These are phyloP conservation scores for Hydrolagus colliei DNA, from an alignment of 2,797 vertebrate species.

Conservation along the genomic window DNA sequence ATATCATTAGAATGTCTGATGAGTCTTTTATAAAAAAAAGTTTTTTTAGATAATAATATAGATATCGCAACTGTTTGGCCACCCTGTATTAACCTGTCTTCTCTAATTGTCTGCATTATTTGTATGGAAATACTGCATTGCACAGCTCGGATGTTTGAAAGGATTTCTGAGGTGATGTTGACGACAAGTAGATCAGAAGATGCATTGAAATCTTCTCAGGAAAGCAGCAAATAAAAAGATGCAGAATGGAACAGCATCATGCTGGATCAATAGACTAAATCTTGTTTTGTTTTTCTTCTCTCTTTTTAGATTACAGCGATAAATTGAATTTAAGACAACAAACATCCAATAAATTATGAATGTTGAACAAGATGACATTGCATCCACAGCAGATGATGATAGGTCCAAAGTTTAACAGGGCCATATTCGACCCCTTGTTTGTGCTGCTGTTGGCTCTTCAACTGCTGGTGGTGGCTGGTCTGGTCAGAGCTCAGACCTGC, in stretches of 20 bases:
- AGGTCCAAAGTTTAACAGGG: constrained; percentile 99
- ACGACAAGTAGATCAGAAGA: too few relatives aligned
- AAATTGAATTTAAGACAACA: constrained; percentile 68
- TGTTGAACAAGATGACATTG: constrained; percentile 99
- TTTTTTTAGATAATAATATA: too few relatives aligned
- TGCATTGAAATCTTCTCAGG: too few relatives aligned
- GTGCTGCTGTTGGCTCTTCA: constrained; percentile 97
- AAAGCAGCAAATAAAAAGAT: not conserved
- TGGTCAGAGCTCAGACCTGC: constrained; percentile 96
- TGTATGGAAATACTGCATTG: too few relatives aligned
- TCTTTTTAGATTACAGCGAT: constrained; percentile 55
- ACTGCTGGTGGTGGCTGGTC: constrained; percentile 92
- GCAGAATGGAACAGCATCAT: not conserved
- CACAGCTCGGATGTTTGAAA: too few relatives aligned
- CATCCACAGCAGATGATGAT: constrained; percentile 99
- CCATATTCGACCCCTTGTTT: constrained; percentile 98
- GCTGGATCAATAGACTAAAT: not conserved
- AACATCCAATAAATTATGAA: constrained; percentile 98
- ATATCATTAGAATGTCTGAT: too few relatives aligned
- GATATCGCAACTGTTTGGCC: too few relatives aligned
- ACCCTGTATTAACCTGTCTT: too few relatives aligned
- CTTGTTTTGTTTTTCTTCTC: constrained; percentile 36
- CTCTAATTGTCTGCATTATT: too few relatives aligned
- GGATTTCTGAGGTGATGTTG: too few relatives aligned
- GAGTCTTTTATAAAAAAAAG: too few relatives aligned